Evolutionary conservation across 1,140 invertebrate species (phyloP).

Genomic region (Papilio polytes): DNA sequence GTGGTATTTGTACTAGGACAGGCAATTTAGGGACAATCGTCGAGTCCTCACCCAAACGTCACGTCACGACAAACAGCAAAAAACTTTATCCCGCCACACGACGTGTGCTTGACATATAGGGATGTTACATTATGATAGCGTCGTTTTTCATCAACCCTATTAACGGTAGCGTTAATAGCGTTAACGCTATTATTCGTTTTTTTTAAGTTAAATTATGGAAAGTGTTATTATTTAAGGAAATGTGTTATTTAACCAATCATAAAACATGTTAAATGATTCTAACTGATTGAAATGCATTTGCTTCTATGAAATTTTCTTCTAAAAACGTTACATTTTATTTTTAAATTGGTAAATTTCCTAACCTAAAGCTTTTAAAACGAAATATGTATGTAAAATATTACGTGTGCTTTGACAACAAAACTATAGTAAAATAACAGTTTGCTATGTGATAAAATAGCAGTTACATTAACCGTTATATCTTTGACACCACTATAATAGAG

Average conservation of each 20-base stretch:
- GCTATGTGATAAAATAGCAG: background rate
- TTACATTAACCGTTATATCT: background rate
- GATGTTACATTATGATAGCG: slow-evolving; percentile 2
- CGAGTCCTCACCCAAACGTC: background rate
- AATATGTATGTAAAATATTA: too few species aligned
- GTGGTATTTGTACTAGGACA: background rate
- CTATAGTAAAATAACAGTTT: background rate
- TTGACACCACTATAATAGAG: background rate
- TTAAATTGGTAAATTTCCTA: too few species aligned
- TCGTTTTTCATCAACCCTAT: background rate
- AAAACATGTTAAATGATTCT: too few species aligned
- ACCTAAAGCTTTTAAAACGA: too few species aligned
- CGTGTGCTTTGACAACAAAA: too few species aligned
- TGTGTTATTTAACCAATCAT: too few species aligned
- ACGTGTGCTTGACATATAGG: slow-evolving; percentile 16
- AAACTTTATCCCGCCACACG: slow-evolving; percentile 27
- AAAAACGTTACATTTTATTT: too few species aligned
- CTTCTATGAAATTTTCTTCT: too few species aligned
- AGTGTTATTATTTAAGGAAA: too few species aligned
- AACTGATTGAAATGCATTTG: too few species aligned
- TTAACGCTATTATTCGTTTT: too few species aligned
- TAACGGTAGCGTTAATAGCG: background rate
- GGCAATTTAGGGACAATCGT: slow-evolving; percentile 23
- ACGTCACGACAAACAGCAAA: slow-evolving; percentile 27
- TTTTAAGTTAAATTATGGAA: too few species aligned